A percentile compares a stretch with the other conserved stretches of the same genome.
Conservation (phyloP, 2,797 vertebrate species). For the Pseudotriccus pelzelni region DNA sequence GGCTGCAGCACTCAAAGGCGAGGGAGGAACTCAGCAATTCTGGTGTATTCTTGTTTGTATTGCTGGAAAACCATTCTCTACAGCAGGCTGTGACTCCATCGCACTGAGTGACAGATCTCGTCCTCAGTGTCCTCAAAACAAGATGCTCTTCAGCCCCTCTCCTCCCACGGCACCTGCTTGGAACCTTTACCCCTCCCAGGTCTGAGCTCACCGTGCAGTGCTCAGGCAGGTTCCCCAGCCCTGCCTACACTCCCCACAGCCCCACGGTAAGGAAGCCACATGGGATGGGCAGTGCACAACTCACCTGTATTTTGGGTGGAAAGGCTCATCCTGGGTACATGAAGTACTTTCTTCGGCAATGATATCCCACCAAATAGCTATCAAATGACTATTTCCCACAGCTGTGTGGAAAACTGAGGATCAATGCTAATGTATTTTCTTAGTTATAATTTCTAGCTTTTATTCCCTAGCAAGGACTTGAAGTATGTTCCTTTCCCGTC, state of each 20-base stretch:
- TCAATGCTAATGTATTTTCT: background rate
- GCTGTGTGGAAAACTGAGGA: background rate
- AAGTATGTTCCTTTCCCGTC: background rate
- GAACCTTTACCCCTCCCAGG: background rate
- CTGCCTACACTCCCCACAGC: background rate
- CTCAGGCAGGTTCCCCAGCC: background rate
- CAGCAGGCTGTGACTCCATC: background rate
- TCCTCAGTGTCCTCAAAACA: background rate
- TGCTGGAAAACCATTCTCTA: background rate
- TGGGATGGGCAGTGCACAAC: accelerated
- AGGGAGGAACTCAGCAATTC: background rate
- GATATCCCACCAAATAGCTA: background rate
- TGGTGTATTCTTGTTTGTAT: background rate
- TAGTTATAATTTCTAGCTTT: background rate
- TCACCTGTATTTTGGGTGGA: background rate
- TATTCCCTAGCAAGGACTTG: background rate
- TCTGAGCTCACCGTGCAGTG: background rate
- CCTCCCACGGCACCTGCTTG: background rate
- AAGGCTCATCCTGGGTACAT: background rate
- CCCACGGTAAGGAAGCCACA: background rate
- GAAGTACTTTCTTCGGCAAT: background rate
- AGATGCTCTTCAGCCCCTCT: background rate
- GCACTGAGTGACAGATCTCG: background rate
- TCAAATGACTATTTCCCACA: background rate
- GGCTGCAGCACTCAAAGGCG: background rate